These are phyloP conservation scores for Phortica magna DNA, from an alignment of 2,888 invertebrate species.

Conservation along the genomic window DNA sequence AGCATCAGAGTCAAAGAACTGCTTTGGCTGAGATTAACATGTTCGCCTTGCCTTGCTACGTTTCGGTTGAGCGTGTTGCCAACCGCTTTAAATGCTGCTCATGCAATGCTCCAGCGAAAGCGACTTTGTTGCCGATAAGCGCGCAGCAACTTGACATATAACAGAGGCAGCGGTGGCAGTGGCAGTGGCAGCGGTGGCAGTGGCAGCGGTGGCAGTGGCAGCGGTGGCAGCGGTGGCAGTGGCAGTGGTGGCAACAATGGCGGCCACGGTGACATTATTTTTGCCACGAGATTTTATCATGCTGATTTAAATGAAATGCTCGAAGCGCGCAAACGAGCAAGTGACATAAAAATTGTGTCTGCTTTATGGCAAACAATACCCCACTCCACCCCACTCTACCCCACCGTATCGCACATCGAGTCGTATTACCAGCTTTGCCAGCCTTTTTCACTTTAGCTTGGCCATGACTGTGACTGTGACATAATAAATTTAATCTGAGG, in stretches of 20 bases:
- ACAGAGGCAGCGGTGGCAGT: not conserved
- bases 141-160: no score
- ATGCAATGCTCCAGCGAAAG: not conserved
- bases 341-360: slow-evolving; percentile 30
- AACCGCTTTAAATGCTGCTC: not conserved
- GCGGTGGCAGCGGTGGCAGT: not conserved
- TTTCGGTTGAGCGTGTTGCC: no score
- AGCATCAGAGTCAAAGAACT: no score
- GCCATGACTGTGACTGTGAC: slow-evolving; percentile 36
- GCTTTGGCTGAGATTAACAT: no score
- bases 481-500: slow-evolving; percentile 44
- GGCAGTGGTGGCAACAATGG: not conserved
- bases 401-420: not conserved
- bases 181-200: not conserved
- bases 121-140: slow-evolving; percentile 17
- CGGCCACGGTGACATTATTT: not conserved
- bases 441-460: slow-evolving; percentile 26
- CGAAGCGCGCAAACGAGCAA: not conserved
- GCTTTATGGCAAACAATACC: slow-evolving; percentile 20
- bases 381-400: not conserved
- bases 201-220: not conserved
- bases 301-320: slow-evolving; percentile 28
- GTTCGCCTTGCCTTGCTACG: not conserved
- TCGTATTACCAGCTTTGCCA: no score
- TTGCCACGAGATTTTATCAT: slow-evolving; percentile 24